A percentile compares a stretch with the other conserved stretches of the same genome.
Evolutionary conservation across 2,888 invertebrate species (phyloP).

Genomic region (Cephus sareptanus): DNA sequence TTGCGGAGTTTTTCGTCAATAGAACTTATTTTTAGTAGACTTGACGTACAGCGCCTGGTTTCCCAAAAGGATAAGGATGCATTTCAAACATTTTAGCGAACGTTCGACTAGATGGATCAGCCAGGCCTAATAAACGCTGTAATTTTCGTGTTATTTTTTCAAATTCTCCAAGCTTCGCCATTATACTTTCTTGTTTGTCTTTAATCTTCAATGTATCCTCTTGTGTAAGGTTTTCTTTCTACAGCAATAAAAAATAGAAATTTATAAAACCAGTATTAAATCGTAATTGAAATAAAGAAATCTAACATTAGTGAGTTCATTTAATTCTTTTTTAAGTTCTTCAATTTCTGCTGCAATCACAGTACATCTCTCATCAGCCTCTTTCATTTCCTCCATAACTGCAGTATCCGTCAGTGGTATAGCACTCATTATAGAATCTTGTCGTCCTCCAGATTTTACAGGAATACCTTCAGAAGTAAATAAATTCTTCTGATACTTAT

Average conservation of each 20-base stretch:
- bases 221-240: constrained; percentile 72
- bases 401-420: constrained; percentile 49
- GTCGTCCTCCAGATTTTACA: constrained; percentile 30
- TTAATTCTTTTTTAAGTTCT: constrained; percentile 65
- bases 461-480: constrained; percentile 26
- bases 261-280: neutral
- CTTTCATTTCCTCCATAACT: constrained; percentile 65
- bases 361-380: constrained; percentile 63
- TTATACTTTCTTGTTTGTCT: constrained; percentile 70
- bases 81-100: constrained; percentile 50
- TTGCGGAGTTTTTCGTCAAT: constrained; percentile 23
- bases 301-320: constrained; percentile 57
- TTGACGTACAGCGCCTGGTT: constrained; percentile 16
- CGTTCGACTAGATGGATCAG: constrained; percentile 56
- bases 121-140: constrained; percentile 68
- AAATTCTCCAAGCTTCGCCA: constrained; percentile 72
- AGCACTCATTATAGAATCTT: constrained; percentile 40
- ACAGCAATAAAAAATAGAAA: constrained; percentile 20
- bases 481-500: neutral
- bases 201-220: constrained; percentile 70
- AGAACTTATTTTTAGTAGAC: neutral
- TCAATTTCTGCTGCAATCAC: constrained; percentile 65
- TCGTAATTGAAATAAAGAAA: neutral
- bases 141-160: constrained; percentile 72
- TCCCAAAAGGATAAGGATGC: constrained; percentile 42